Percentiles rank a stretch among this genome's conserved stretches.
These are phyloP conservation scores for Sylvia atricapilla DNA, from an alignment of 2,113 vertebrate species.

Conservation along the genomic window DNA sequence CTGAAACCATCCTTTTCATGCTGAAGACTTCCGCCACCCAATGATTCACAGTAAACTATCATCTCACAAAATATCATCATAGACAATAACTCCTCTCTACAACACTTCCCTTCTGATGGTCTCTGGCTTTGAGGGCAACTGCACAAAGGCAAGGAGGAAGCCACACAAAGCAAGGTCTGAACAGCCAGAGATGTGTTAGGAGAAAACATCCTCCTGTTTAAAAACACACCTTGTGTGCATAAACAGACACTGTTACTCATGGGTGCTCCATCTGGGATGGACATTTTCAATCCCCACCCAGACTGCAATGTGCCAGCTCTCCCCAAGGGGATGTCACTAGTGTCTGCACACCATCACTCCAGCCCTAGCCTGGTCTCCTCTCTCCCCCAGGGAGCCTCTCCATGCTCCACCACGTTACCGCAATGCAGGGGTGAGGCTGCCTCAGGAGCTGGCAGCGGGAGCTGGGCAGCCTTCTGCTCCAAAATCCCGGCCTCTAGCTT, in stretches of 20 bases:
- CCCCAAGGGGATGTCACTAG: neutral
- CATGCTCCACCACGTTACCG: fast-evolving
- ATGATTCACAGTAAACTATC: neutral
- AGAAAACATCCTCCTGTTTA: neutral
- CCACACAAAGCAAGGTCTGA: neutral
- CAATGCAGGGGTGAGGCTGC: neutral
- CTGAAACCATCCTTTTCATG: neutral
- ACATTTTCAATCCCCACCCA: neutral
- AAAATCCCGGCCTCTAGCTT: neutral
- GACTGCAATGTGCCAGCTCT: neutral
- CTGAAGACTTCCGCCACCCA: neutral
- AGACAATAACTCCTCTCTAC: neutral
- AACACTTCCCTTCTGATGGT: neutral
- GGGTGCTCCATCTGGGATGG: neutral
- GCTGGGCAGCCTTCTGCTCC: neutral
- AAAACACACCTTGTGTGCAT: neutral
- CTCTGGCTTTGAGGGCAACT: neutral
- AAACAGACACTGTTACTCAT: neutral
- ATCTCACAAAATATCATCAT: neutral
- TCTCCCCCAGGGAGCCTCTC: neutral
- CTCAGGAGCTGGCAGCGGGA: neutral
- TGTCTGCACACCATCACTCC: neutral
- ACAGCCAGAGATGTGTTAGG: neutral
- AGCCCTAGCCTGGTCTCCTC: neutral
- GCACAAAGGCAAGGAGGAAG: neutral